Percentiles rank a stretch among this genome's conserved stretches.
Evolutionary conservation across 2,888 invertebrate genomes (phyloP).

Genomic region (Coelopa pilipes): DNA sequence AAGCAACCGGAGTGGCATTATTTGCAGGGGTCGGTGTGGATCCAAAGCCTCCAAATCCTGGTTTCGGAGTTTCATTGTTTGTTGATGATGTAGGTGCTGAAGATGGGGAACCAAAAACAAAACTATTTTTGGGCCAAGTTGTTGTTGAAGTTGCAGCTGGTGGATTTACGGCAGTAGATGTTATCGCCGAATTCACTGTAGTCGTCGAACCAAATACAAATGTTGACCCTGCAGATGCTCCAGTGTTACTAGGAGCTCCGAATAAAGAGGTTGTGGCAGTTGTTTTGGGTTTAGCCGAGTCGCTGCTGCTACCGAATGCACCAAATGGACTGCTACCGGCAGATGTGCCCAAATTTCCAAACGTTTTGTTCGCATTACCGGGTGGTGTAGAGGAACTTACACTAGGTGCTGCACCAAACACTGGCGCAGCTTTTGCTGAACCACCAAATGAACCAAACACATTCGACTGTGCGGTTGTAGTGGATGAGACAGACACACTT

Average conservation of each 20-base stretch:
- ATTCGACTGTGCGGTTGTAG: slow-evolving; percentile 31
- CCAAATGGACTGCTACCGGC: slow-evolving; percentile 33
- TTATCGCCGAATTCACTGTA: slow-evolving; percentile 24
- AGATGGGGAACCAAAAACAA: slow-evolving; percentile 45
- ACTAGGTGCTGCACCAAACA: slow-evolving; percentile 31
- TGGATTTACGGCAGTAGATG: slow-evolving; percentile 17
- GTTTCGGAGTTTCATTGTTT: slow-evolving; percentile 41
- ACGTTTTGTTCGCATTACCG: slow-evolving; percentile 1
- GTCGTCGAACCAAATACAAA: slow-evolving; percentile 26
- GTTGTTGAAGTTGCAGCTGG: slow-evolving; percentile 43
- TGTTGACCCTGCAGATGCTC: slow-evolving; percentile 41
- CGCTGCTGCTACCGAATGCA: slow-evolving; percentile 35
- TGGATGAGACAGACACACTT: slow-evolving; percentile 19
- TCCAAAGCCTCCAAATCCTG: slow-evolving; percentile 46
- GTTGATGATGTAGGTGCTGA: slow-evolving; percentile 29
- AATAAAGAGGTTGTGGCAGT: slow-evolving; percentile 39
- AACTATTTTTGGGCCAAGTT: slow-evolving; percentile 47
- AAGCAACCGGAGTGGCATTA: slow-evolving; percentile 25
- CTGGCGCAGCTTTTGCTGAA: slow-evolving; percentile 34
- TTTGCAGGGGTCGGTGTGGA: slow-evolving; percentile 29
- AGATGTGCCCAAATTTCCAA: slow-evolving; percentile 36
- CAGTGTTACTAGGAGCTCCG: slow-evolving; percentile 42
- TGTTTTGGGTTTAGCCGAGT: slow-evolving; percentile 22
- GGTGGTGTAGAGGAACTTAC: slow-evolving; percentile 16
- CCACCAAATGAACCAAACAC: slow-evolving; percentile 36